Percentiles rank a stretch among this genome's conserved stretches.
Evolutionary conservation across 2,113 vertebrate genomes (phyloP).

Genomic region (Aythya baeri): DNA sequence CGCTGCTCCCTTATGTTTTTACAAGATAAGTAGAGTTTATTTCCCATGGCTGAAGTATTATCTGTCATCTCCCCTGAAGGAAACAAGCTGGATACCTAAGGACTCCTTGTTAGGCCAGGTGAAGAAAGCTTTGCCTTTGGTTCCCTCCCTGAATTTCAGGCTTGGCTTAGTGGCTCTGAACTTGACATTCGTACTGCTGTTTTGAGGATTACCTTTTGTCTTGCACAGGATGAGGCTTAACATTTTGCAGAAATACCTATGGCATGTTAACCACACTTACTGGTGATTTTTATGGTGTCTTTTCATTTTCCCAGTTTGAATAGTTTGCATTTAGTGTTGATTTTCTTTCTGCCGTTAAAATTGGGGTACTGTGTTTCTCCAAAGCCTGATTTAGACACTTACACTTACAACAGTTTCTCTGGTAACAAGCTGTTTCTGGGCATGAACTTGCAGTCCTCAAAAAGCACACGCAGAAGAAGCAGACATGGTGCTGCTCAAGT

Average conservation of each 20-base stretch:
- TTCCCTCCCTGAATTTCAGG: neutral
- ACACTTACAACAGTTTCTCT: neutral
- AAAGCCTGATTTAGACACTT: slow-evolving; percentile 11
- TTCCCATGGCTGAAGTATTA: slow-evolving; percentile 49
- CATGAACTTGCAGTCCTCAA: slow-evolving; percentile 3
- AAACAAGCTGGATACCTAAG: slow-evolving; percentile 3
- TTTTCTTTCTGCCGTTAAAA: slow-evolving; percentile 28
- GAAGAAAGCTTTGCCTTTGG: slow-evolving; percentile 1
- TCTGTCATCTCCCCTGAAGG: slow-evolving; percentile 33
- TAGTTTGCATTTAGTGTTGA: neutral
- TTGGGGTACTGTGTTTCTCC: neutral
- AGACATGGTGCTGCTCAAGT: neutral
- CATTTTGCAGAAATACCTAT: slow-evolving; percentile 2
- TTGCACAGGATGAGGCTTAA: neutral
- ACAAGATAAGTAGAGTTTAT: slow-evolving; percentile 29
- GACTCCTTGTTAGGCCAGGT: slow-evolving; percentile 20
- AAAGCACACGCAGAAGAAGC: neutral
- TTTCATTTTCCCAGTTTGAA: neutral
- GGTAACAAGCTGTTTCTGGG: slow-evolving; percentile 26
- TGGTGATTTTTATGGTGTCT: neutral
- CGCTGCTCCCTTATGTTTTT: slow-evolving; percentile 56
- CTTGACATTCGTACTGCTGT: neutral
- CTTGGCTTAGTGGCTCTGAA: neutral
- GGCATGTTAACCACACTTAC: neutral
- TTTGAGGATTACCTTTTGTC: neutral